Base-by-base conservation (phyloP, 92 coral and sea anemone species). In the Bergia puertoricense region DNA sequence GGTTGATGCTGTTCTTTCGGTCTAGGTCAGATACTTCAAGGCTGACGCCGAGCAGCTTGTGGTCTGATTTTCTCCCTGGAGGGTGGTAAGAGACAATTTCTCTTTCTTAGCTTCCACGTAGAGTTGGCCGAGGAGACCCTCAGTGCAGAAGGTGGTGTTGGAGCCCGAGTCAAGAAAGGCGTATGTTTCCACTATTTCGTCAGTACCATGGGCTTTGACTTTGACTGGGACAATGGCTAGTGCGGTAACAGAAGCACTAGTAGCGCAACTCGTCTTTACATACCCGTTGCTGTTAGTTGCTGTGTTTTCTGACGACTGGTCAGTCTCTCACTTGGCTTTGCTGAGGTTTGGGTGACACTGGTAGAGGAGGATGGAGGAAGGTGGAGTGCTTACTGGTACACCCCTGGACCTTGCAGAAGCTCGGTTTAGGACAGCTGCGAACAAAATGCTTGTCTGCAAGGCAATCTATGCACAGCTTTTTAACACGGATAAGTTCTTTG, bases 321-420 rank as follows among this genome's bases (percentile, higher is more conserved):
- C 48, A 20, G 82, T 41, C 3, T 4, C 13, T 37, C 1, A 8
- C 7, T 36, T 37, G 41, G 41, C 10, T 6, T 37, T 74, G 7
- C 76, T n/a, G 76, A 5, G 36, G 37, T 5, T n/a, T 11, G 14
- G 37, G 36, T 48, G 54, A 48, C 54, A 48, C 54, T 48, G 54
- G 54, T 8, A 48, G 54, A 48, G 54, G 54, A 48, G 91, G 95
- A 44, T 93, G 93, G 13, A 91, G 85, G 84, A 83, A 91, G 4
- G 91, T 92, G 36, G 94, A 90, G 71, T 89, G 95, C 82, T 94
- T 94, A 51, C 50, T 50, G 16, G 76, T 85, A 80, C 97, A 94
- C 22, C 92, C 95, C 51, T 88, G 77, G 40, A 94, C 90, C 65
- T 76, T 88, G 65, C 94, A 89, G 82, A 91, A 91, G 74, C 95